These are phyloP conservation scores for Seriola dumerili DNA, from an alignment of 2,113 vertebrate species.

Conservation along the genomic window DNA sequence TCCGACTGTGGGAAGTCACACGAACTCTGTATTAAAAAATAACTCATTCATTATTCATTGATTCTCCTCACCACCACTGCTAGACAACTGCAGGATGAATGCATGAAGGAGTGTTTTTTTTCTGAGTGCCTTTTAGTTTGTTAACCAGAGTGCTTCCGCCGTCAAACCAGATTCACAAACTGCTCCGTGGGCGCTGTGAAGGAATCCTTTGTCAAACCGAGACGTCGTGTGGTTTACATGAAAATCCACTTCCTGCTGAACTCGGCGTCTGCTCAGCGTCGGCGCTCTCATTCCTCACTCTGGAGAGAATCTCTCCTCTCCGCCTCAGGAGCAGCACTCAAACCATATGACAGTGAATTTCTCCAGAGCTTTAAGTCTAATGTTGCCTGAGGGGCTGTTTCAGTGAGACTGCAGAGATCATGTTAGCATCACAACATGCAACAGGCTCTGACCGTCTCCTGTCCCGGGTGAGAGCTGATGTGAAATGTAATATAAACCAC, in stretches of 20 bases:
- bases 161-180: constrained; percentile 6
- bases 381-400: not conserved
- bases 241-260: constrained; percentile 53
- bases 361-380: constrained; percentile 17
- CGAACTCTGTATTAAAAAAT: constrained; percentile 8
- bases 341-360: not conserved
- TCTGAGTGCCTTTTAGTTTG: constrained; percentile 15
- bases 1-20: not conserved
- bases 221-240: constrained; percentile 31
- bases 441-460: constrained; percentile 3
- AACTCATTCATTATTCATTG: constrained; percentile 34
- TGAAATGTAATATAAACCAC: not conserved
- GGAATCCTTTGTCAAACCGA: not conserved
- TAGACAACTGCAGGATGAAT: not conserved
- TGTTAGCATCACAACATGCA: not conserved
- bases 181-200: not conserved
- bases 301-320: not conserved
- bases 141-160: not conserved
- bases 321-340: not conserved
- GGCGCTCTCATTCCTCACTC: not conserved
- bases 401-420: not conserved
- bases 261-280: not conserved
- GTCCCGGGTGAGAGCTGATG: not conserved
- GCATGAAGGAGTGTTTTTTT: constrained; percentile 6
- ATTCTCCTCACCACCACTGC: not conserved